Evolutionary conservation across 2,797 vertebrate genomes (phyloP), one percentile per base, ranked within the genome.

Genomic region (Acipenser transmontanus): DNA sequence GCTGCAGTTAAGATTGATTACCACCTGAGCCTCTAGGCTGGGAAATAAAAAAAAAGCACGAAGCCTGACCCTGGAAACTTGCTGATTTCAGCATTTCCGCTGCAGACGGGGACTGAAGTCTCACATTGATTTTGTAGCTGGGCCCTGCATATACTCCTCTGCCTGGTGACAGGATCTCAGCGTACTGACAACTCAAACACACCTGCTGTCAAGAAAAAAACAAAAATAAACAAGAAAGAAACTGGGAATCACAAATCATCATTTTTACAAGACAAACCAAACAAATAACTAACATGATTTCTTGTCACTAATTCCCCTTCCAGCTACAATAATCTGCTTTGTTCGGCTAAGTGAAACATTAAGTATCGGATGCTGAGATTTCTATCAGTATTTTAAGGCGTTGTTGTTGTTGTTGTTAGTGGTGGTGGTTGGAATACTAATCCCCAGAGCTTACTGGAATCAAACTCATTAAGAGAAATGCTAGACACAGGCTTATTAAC

Each of bases 311-410:
- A 89, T 88, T 89, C 87, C 74, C 75, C 82, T 80, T 86, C 88
- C 87, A 88, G 82, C 81, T 78, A 74, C 83, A 84, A 88, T 85
- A 87, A 87, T 79, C 79, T 72, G 77, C 82, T 85, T 87, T 87
- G 80, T 87, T 88, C 78, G 71, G 82, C 86, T 85, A 87, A 87
- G 85, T 87, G 86, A 89, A 89, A 86, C 87, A 86, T 88, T 84
- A 84, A 86, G 84, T 87, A 83, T 84, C 81, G 77, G 82, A 82
- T 86, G 81, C 81, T 77, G 66, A 82, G 87, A 87, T 88, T 86
- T 86, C 64, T 88, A 88, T 88, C 87, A 82, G 80, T 78, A 71
- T 82, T 84, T 85, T 81, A 87, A 87, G 88, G 85, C 84, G 86
- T 87, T 82, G 83, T 88, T 86, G 87, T 8, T 65, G 64, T 12